Base-by-base conservation (phyloP, 2,888 invertebrate genomes). In the Myathropa florea region DNA sequence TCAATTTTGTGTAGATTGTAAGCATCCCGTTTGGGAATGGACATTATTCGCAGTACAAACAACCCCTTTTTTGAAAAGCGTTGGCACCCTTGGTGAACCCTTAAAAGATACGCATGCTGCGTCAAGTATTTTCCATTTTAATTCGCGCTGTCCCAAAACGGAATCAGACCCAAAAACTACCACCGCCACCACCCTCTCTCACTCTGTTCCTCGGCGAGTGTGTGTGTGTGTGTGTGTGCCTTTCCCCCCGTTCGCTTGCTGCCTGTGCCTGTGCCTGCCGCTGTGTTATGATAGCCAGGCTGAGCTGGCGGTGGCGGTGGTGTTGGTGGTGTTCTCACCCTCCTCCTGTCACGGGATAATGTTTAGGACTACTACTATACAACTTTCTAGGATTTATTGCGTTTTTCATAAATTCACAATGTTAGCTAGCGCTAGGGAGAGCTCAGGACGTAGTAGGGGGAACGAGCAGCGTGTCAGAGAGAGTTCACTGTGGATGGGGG, bases 131-230 rank as follows among this genome's bases (percentile, higher is more conserved):
- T 75, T 73, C 72, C 67, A 78, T 73, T 76, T 78, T 78, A 71
- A 83, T 73, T 86, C 83, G 78, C 83, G 73, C 75, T 86, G 83
- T 86, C 86, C 86, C 83, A 71, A 55, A 83, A 83, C 83, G 86
- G 83, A 86, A 86, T 86, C 83, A 53, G 78, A 46, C 86, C 83
- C 83, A 86, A 86, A 86, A 83, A 46, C 46, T 46, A 46, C 55
- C 59, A 46, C 24, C 71, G 28, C 39, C 18, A 14, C 60, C 71
- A 18, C 61, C 39, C 39, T 39, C 30, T 24, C 72, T 59, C 53
- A 21, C 72, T 53, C 53, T 23, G 18, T 64, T 10, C 26, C 24
- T 46, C 36, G 24, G 6, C 12, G 33, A 12, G 12, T 33, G 10
- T 33, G 33, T 12, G 12, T 6, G n/a, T 46, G 18, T n/a, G 46